phyloP scores from a whole-genome alignment of 2,113 vertebrate species.

The Labrus mixtus region DNA sequence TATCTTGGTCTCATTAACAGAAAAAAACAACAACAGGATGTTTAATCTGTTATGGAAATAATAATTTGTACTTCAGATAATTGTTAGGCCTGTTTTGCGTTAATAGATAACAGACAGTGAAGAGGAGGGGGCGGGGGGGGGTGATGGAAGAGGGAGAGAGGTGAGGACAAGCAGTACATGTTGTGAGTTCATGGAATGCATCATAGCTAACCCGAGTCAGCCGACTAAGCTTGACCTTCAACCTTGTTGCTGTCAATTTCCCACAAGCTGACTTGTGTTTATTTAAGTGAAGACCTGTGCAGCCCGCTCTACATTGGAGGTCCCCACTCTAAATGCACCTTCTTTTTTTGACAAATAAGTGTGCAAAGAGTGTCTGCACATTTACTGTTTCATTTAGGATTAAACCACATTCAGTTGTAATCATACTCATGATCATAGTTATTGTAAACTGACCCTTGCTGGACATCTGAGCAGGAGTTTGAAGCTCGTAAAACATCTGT shows the following conservation, averaged over 20 bases:
- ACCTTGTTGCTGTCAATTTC: slow-evolving; percentile 49
- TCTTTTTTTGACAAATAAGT: slow-evolving; percentile 28
- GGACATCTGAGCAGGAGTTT: slow-evolving; percentile 13
- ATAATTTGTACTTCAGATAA: not conserved
- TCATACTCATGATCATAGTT: not conserved
- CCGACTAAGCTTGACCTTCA: slow-evolving; percentile 41
- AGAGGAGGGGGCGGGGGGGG: not conserved
- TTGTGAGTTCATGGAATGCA: slow-evolving; percentile 37
- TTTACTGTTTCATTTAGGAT: not conserved
- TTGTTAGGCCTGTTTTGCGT: not conserved
- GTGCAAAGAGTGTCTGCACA: not conserved
- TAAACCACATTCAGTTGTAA: not conserved
- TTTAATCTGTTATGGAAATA: not conserved
- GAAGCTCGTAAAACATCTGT: slow-evolving; percentile 54
- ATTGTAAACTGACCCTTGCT: not conserved
- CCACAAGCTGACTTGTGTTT: slow-evolving; percentile 46
- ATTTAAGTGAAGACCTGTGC: slow-evolving; percentile 39
- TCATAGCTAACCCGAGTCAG: slow-evolving; percentile 31
- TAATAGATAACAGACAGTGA: not conserved
- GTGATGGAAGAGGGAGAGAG: not conserved
- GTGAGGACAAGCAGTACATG: slow-evolving; percentile 8
- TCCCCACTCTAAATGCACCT: slow-evolving; percentile 7
- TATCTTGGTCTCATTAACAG: not conserved
- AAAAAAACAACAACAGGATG: no score
- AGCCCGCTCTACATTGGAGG: slow-evolving; percentile 18